Base-by-base conservation (phyloP, 2,888 invertebrate species). In the Hyalella azteca region DNA sequence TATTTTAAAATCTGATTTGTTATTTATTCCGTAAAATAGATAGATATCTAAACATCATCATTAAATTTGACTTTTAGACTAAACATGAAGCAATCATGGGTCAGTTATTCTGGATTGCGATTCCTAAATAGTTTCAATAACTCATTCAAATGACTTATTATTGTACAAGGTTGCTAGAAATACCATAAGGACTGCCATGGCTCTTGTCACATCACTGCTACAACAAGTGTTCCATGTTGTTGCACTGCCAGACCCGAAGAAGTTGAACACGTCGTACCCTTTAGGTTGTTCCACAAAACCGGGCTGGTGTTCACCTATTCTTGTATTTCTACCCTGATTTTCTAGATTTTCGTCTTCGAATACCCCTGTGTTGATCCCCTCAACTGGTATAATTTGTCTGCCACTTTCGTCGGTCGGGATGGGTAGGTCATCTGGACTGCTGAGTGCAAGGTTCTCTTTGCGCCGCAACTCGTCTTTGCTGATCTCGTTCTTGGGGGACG, bases 401-500 rank as follows among this genome's bases (percentile, higher is more conserved):
- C 75, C 75, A 45, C 75, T 45, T 3, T 19, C 29, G 26, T 75
- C 75, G n/a, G 41, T 45, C 3, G 75, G 75, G 39, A 75, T 9
- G 41, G 40, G 29, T 7, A 48, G 29, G 29, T 75, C 75, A 29
- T 41, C 26, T 15, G 75, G 75, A 36, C 36, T n/a, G 45, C 45
- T 75, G 36, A 41, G n/a, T 45, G 45, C 75, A 15, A 45, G 40
- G 45, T 39, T 39, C 22, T 75, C 75, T 19, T 66, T 66, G 9
- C 66, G 32, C 13, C 66, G 66, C 7, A 15, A n/a, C 1, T 66
- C 66, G 15, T 66, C 66, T 66, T 66, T 66, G 66, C 29, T 66
- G 66, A 66, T 32, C 29, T 66, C 66, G 39, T 66, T 66, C 66
- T 66, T 66, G 22, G 66, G 66, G 13, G 66, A 66, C 39, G 66